Evolutionary conservation across 2,113 vertebrate species (phyloP).

Genomic region (Clinocottus analis): DNA sequence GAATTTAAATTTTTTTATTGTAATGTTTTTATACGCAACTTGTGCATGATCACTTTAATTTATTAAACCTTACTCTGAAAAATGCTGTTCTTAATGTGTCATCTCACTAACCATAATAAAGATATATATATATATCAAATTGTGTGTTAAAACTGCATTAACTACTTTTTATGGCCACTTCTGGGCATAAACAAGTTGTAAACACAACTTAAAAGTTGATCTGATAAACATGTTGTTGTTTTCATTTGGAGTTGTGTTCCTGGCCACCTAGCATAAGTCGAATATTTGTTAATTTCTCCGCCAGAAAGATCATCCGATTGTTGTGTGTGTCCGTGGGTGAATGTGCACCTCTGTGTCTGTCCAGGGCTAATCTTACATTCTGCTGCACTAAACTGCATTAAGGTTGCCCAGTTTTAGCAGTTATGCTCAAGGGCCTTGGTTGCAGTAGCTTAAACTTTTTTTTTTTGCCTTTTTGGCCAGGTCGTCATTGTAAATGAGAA

Average conservation of each 20-base stretch:
- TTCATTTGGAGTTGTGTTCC: background rate
- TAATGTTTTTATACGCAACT: slow-evolving; percentile 91
- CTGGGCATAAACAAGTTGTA: background rate
- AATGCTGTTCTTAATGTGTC: slow-evolving; percentile 55
- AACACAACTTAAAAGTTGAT: background rate
- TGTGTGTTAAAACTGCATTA: slow-evolving; percentile 3
- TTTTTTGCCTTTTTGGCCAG: too few species aligned
- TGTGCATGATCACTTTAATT: slow-evolving; percentile 96
- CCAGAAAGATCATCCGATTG: too few species aligned
- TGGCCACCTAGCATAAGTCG: background rate
- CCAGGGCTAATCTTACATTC: too few species aligned
- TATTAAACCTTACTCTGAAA: slow-evolving; percentile 96
- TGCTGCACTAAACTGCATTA: too few species aligned
- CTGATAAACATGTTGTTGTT: background rate
- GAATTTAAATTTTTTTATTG: slow-evolving; percentile 84
- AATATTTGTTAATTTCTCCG: background rate
- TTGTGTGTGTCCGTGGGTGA: too few species aligned
- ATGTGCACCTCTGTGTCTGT: too few species aligned
- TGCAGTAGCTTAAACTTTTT: too few species aligned
- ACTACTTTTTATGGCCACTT: background rate
- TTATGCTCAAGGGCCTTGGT: too few species aligned
- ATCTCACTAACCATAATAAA: slow-evolving; percentile 40
- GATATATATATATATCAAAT: slow-evolving; percentile 23
- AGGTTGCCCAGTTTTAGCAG: too few species aligned
- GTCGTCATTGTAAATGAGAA: too few species aligned